Conservation (phyloP, 1,140 invertebrate genomes). For the Adoxophyes honmai region DNA sequence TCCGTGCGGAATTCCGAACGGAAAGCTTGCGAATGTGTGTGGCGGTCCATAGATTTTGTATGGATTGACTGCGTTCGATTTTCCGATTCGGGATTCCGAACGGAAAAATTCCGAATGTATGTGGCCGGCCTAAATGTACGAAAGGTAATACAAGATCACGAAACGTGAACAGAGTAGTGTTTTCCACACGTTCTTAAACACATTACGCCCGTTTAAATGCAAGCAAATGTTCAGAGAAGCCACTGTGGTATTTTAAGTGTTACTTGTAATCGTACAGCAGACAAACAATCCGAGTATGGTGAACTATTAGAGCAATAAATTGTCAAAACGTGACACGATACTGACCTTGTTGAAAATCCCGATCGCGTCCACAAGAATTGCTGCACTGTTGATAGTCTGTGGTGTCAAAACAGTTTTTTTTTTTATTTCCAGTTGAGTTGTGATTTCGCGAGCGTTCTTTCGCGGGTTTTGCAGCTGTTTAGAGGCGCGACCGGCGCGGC, state of each 20-base stretch:
- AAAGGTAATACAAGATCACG: too few relatives aligned
- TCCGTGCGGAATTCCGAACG: too few relatives aligned
- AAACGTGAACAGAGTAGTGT: not conserved
- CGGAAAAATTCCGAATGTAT: too few relatives aligned
- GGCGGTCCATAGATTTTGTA: too few relatives aligned
- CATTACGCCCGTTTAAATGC: slow-evolving; percentile 6
- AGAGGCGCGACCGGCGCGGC: slow-evolving; percentile 31
- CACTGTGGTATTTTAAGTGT: slow-evolving; percentile 37
- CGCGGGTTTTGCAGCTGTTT: slow-evolving; percentile 20
- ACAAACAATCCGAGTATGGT: slow-evolving; percentile 55
- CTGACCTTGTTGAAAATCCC: slow-evolving; percentile 29
- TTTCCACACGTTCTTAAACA: not conserved
- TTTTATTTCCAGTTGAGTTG: slow-evolving; percentile 23
- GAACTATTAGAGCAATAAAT: slow-evolving; percentile 46
- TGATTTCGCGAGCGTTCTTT: slow-evolving; percentile 29
- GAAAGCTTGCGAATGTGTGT: too few relatives aligned
- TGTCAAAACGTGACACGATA: slow-evolving; percentile 51
- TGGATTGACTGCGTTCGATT: too few relatives aligned
- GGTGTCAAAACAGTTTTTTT: not conserved
- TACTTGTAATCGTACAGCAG: slow-evolving; percentile 25
- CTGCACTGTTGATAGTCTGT: not conserved
- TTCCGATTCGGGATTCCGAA: too few relatives aligned
- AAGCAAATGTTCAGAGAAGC: slow-evolving; percentile 33
- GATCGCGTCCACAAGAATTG: not conserved
- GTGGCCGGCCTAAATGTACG: too few relatives aligned